Evolutionary conservation across 1,140 invertebrate species (phyloP).

Genomic region (Drosophila serrata): DNA sequence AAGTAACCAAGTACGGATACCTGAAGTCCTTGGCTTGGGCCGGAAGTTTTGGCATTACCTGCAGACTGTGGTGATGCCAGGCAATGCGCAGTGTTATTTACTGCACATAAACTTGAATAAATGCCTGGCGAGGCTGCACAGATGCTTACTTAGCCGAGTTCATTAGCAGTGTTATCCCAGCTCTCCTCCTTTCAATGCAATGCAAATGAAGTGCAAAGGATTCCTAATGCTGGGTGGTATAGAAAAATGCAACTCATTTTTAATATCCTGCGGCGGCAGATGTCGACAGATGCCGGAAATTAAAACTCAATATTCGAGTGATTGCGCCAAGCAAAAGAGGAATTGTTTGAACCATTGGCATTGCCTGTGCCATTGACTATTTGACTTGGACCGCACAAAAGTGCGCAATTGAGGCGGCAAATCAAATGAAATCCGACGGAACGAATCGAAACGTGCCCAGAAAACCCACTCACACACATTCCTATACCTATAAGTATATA

Average conservation of each 20-base stretch:
- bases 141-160: slow-evolving; percentile 53
- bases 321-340: slow-evolving; percentile 58
- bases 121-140: slow-evolving; percentile 16
- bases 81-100: slow-evolving; percentile 62
- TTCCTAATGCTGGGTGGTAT: slow-evolving; percentile 31
- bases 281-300: slow-evolving; percentile 73
- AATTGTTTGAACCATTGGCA: slow-evolving; percentile 35
- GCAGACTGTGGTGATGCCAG: slow-evolving; percentile 45
- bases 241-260: slow-evolving; percentile 76
- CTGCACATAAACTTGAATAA: slow-evolving; percentile 57
- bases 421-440: slow-evolving; percentile 81
- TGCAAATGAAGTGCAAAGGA: slow-evolving; percentile 62
- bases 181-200: slow-evolving; percentile 11
- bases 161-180: slow-evolving; percentile 64
- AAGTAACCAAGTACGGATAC: not conserved
- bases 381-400: slow-evolving; percentile 78
- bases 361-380: slow-evolving; percentile 57
- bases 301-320: slow-evolving; percentile 83
- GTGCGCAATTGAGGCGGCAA: slow-evolving; percentile 82
- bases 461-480: slow-evolving; percentile 39
- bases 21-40: slow-evolving; percentile 7
- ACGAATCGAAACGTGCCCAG: slow-evolving; percentile 69
- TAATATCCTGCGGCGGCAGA: slow-evolving; percentile 71
- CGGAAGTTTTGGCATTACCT: slow-evolving; percentile 76
- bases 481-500: not conserved